Conservation (phyloP, 2,113 vertebrate species). For the Polyodon spathula region DNA sequence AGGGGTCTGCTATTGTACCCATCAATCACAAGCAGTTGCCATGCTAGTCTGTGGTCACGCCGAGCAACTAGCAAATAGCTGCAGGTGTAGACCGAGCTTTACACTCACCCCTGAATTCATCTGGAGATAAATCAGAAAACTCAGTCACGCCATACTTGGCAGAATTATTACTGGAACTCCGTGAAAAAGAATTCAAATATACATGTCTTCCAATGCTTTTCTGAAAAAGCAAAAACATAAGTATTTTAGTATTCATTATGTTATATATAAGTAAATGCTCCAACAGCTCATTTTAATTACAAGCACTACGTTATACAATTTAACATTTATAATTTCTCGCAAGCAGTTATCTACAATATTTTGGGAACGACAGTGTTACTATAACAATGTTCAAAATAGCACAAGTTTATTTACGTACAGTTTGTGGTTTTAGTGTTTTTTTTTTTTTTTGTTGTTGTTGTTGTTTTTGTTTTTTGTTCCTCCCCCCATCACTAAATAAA, state of each 20-base stretch:
- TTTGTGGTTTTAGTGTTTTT: not conserved
- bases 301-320: too few relatives aligned
- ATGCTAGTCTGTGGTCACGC: not conserved
- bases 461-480: too few relatives aligned
- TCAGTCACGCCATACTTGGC: slow-evolving; percentile 80
- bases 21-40: not conserved
- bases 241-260: not conserved
- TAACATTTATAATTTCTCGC: not conserved
- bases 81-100: too few relatives aligned
- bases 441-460: not conserved
- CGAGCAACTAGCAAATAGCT: not conserved
- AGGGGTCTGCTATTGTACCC: not conserved
- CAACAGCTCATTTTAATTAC: too few relatives aligned
- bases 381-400: too few relatives aligned
- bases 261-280: not conserved
- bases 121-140: slow-evolving; percentile 73
- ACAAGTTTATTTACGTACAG: too few relatives aligned
- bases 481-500: too few relatives aligned
- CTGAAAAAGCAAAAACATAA: slow-evolving; percentile 40
- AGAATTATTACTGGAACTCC: slow-evolving; percentile 35
- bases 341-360: not conserved
- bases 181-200: slow-evolving; percentile 56
- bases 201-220: slow-evolving; percentile 57
- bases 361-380: not conserved
- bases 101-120: slow-evolving; percentile 73